Base-by-base conservation (phyloP, 2,113 vertebrate genomes). In the Phylloscopus trochilus region DNA sequence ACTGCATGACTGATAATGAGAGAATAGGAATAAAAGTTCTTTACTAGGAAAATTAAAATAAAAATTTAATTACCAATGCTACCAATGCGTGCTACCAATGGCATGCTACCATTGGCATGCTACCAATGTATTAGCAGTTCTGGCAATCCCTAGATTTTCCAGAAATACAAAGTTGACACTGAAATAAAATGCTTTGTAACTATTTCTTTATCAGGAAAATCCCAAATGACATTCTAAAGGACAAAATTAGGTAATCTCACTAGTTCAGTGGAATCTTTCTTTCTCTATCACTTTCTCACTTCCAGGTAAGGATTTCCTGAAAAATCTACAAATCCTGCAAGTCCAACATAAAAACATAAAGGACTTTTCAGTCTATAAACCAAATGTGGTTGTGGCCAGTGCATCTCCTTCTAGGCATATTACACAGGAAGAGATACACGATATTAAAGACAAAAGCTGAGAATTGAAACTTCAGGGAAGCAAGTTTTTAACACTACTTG, bases 101-200 rank as follows among this genome's bases (percentile, higher is more conserved):
- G 39, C 39, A 41, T 41, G 39, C 39, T 41, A 41, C 39, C 39
- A 41, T 11, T 41, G 39, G 41, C 41, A 41, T 41, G 39, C 41
- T 14, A 6, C 3, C 8, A 14, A 2, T 4, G 15, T 3, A 72
- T 8, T 0, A 70, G 33, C 1, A 33, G 28, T 11, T 51, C n/a
- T 24, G 44, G 21, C 31, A 90, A 47, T 4, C 12, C 23, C 8
- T 5, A 10, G 27, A 31, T 43, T 47, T 46, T 51, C 21, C 15
- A 27, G 19, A 83, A 35, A 35, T 41, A 78, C 20, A 13, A 87
- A 81, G 59, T 0, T 31, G 33, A 30, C 18, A 22, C 20, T 27
- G 18, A 85, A 83, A 76, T n/a, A 83, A 85, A 83, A 51, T 26
- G 15, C 5, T 39, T 9, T 6, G 12, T 24, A 60, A 17, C 14